These are phyloP conservation scores for Crax fasciolata DNA, from an alignment of 2,797 vertebrate genomes.

Conservation along the genomic window DNA sequence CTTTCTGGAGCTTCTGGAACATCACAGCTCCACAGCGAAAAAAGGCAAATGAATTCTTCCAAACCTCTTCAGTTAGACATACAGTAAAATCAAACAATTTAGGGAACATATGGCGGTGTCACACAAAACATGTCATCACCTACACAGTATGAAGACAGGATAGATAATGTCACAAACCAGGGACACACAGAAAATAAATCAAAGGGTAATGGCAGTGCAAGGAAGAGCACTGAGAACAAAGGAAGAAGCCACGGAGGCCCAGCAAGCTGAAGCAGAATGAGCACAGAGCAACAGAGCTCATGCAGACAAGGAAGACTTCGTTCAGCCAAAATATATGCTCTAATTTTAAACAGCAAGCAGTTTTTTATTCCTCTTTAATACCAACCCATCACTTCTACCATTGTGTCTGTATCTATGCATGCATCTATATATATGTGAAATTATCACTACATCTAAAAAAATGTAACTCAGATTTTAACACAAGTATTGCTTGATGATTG, in stretches of 20 bases:
- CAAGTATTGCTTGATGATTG: not conserved
- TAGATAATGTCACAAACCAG: not conserved
- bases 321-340: not conserved
- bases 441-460: not conserved
- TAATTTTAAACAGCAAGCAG: not conserved
- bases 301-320: not conserved
- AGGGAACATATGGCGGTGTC: not conserved
- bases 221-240: not conserved
- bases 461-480: not conserved
- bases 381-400: not conserved
- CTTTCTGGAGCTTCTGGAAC: conserved; percentile 30
- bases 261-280: not conserved
- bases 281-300: not conserved
- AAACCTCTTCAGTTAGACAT: not conserved
- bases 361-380: not conserved
- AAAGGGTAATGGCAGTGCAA: not conserved
- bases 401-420: not conserved
- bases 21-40: conserved; percentile 10
- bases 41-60: not conserved
- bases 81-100: not conserved
- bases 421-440: not conserved
- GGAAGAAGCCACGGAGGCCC: not conserved
- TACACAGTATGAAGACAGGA: not conserved
- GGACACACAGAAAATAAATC: not conserved
- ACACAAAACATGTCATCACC: not conserved